A percentile compares a stretch with the other conserved stretches of the same genome.
These are phyloP conservation scores for Carassius gibelio DNA, from an alignment of 2,113 vertebrate species.

Conservation along the genomic window DNA sequence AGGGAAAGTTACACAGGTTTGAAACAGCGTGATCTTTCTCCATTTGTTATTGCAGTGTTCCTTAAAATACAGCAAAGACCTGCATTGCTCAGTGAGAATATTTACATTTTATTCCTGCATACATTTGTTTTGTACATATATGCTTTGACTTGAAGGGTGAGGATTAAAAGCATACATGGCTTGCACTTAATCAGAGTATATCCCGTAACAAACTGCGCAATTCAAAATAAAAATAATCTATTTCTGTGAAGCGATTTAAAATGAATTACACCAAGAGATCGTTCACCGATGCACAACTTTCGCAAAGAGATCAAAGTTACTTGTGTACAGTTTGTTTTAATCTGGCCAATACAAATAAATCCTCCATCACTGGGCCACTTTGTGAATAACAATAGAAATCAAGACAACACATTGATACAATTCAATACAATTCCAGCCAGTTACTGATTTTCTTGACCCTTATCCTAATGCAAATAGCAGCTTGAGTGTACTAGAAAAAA, in stretches of 20 bases:
- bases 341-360: background rate
- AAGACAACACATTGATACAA: background rate
- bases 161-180: background rate
- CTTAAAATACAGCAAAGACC: background rate
- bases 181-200: background rate
- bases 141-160: background rate
- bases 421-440: too few species aligned
- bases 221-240: background rate
- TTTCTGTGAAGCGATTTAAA: background rate
- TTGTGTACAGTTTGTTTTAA: background rate
- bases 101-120: slow-evolving; percentile 25
- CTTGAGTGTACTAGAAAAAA: background rate
- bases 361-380: background rate
- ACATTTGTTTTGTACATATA: background rate
- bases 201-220: background rate
- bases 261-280: background rate
- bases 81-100: background rate
- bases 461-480: background rate
- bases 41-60: background rate
- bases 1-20: background rate
- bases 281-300: background rate
- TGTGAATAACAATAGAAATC: background rate
- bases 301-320: background rate
- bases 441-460: slow-evolving; percentile 8
- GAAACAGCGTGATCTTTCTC: background rate